phyloP scores from a whole-genome alignment of 2,888 invertebrate species.

The Acrobasis repandana region DNA sequence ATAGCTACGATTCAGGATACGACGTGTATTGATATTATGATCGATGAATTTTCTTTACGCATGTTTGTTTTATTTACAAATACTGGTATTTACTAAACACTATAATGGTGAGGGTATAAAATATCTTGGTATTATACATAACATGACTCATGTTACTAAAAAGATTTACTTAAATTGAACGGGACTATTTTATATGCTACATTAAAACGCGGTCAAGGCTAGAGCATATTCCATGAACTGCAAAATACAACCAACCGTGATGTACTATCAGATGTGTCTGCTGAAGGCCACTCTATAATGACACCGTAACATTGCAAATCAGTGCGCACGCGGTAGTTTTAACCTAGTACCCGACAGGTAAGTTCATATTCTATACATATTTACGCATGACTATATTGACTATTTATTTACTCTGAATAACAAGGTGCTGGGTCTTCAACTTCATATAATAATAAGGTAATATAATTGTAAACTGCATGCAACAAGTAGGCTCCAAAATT shows the following conservation, averaged over 20 bases:
- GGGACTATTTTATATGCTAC: neutral
- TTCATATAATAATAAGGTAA: slow-evolving; percentile 65
- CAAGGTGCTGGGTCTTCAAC: slow-evolving; percentile 67
- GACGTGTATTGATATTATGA: too few species aligned
- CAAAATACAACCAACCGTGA: slow-evolving; percentile 38
- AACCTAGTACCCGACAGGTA: slow-evolving; percentile 63
- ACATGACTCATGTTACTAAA: neutral
- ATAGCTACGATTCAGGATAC: too few species aligned
- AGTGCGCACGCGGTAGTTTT: slow-evolving; percentile 60
- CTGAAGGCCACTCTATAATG: slow-evolving; percentile 64
- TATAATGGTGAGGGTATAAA: slow-evolving; percentile 1
- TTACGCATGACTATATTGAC: slow-evolving; percentile 61
- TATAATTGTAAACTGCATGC: slow-evolving; percentile 53
- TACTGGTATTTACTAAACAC: neutral
- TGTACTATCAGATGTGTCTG: slow-evolving; percentile 53
- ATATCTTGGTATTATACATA: neutral
- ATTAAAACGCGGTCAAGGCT: slow-evolving; percentile 50
- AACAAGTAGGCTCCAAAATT: slow-evolving; percentile 73
- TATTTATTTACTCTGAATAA: slow-evolving; percentile 48
- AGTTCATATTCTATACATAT: slow-evolving; percentile 54
- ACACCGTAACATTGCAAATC: slow-evolving; percentile 57
- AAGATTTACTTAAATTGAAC: neutral
- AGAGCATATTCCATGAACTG: slow-evolving; percentile 41
- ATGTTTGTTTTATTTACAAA: neutral
- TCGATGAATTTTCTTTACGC: neutral